Evolutionary conservation across 2,888 invertebrate species (phyloP).

Genomic region (Macaria notata): DNA sequence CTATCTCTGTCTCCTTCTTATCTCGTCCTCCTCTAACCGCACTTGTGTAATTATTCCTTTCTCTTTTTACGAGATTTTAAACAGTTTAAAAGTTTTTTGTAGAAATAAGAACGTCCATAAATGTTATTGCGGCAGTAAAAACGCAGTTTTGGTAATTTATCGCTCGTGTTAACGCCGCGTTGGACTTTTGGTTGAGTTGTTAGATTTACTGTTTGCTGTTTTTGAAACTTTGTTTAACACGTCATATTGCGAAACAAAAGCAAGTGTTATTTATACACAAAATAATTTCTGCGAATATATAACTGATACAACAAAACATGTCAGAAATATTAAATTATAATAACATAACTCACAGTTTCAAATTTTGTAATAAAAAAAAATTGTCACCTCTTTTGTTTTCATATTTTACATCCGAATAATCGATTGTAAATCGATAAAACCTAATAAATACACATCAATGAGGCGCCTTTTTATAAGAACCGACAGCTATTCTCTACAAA

Average conservation of each 20-base stretch:
- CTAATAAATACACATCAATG: slow-evolving; percentile 15
- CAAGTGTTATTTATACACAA: background rate
- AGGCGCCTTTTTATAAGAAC: slow-evolving; percentile 15
- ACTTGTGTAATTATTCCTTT: slow-evolving; percentile 72
- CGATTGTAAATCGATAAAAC: slow-evolving; percentile 6
- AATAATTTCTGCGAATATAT: too few species aligned
- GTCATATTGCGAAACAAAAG: slow-evolving; percentile 17
- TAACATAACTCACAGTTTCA: too few species aligned
- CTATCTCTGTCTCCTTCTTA: slow-evolving; percentile 59
- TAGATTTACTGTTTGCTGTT: slow-evolving; percentile 58
- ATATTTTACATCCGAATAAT: background rate
- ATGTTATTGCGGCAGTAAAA: slow-evolving; percentile 76
- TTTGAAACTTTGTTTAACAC: slow-evolving; percentile 43
- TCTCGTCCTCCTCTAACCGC: slow-evolving; percentile 57
- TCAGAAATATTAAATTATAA: too few species aligned
- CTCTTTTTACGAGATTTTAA: slow-evolving; percentile 76
- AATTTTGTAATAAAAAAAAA: too few species aligned
- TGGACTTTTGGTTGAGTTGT: slow-evolving; percentile 55
- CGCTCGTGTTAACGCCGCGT: slow-evolving; percentile 65
- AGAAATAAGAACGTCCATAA: slow-evolving; percentile 73
- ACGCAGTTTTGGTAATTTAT: slow-evolving; percentile 76
- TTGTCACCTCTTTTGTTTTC: background rate
- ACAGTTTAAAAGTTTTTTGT: slow-evolving; percentile 75
- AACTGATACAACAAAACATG: too few species aligned
- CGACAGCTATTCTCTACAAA: slow-evolving; percentile 14